Evolutionary conservation across 2,797 vertebrate genomes (phyloP).

Genomic region (Enteromius treurensis): DNA sequence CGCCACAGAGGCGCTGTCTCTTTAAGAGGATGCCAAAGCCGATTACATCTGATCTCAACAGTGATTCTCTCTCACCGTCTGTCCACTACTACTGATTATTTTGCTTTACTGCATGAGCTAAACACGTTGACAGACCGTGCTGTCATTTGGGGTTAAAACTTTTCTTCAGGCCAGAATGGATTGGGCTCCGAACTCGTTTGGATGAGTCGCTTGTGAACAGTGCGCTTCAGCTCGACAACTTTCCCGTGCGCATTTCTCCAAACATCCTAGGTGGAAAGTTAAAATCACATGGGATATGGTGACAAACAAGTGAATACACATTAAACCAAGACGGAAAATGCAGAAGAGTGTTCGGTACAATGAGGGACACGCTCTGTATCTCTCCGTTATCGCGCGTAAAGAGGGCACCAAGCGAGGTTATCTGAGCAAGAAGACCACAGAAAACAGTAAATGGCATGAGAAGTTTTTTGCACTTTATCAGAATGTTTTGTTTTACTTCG

Average conservation of each 20-base stretch:
- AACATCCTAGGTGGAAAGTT: constrained; percentile 65
- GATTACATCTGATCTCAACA: constrained; percentile 82
- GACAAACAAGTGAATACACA: constrained; percentile 43
- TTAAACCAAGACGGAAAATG: constrained; percentile 73
- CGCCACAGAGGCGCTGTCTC: constrained; percentile 69
- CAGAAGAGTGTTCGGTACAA: constrained; percentile 92
- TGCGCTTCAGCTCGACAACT: constrained; percentile 68
- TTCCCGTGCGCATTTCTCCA: constrained; percentile 64
- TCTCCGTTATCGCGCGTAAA: constrained; percentile 84
- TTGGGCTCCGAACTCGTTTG: constrained; percentile 51
- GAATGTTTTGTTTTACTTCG: constrained; percentile 90
- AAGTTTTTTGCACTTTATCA: constrained; percentile 90
- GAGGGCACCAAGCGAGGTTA: constrained; percentile 86
- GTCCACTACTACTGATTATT: constrained; percentile 56
- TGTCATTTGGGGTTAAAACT: background rate
- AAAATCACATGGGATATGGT: constrained; percentile 40
- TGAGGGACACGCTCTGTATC: constrained; percentile 87
- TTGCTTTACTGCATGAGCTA: background rate
- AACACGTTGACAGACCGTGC: constrained; percentile 36
- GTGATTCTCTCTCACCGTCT: constrained; percentile 73
- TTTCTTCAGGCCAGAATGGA: constrained; percentile 58
- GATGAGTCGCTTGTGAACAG: constrained; percentile 52
- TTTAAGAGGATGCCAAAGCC: constrained; percentile 83
- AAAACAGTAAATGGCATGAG: constrained; percentile 88
- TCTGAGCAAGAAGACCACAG: constrained; percentile 85